These are phyloP conservation scores for Idaea aversata DNA, from an alignment of 2,888 invertebrate species.

Conservation along the genomic window DNA sequence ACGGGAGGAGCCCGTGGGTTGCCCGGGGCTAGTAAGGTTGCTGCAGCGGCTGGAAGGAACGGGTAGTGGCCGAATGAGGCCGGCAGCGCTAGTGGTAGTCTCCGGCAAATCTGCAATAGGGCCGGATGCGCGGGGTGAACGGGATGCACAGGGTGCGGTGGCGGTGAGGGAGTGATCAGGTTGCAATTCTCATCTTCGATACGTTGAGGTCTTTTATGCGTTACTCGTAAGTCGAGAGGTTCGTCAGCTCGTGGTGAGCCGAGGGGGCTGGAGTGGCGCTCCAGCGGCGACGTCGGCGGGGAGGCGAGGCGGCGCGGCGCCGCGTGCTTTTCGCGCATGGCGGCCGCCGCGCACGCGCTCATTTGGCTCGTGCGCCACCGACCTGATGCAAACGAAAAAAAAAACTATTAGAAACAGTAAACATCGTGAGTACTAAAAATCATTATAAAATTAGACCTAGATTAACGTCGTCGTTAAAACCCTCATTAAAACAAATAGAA, in stretches of 20 bases:
- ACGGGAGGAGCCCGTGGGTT: slow-evolving; percentile 64
- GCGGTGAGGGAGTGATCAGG: slow-evolving; percentile 83
- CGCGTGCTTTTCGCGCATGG: slow-evolving; percentile 93
- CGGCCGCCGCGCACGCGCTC: slow-evolving; percentile 87
- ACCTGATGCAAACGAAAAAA: slow-evolving; percentile 60
- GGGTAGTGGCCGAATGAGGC: slow-evolving; percentile 75
- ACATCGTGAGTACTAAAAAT: not conserved
- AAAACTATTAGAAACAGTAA: not conserved
- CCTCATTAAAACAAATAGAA: no score
- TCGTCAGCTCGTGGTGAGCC: slow-evolving; percentile 82
- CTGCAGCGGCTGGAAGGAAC: slow-evolving; percentile 73
- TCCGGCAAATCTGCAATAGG: slow-evolving; percentile 69
- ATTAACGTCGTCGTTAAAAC: no score
- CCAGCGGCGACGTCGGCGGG: slow-evolving; percentile 69
- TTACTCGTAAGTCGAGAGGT: slow-evolving; percentile 92
- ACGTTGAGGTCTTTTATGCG: slow-evolving; percentile 87
- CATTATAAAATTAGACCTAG: not conserved
- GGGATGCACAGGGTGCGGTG: slow-evolving; percentile 79
- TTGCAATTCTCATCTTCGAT: slow-evolving; percentile 94
- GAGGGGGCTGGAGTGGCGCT: slow-evolving; percentile 75
- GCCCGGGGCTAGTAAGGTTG: slow-evolving; percentile 69
- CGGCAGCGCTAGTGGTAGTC: slow-evolving; percentile 70
- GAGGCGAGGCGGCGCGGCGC: slow-evolving; percentile 92
- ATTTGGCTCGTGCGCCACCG: slow-evolving; percentile 82
- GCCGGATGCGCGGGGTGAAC: slow-evolving; percentile 81